phyloP scores from a whole-genome alignment of 2,113 vertebrate genomes.

The Rhinoderma darwinii region DNA sequence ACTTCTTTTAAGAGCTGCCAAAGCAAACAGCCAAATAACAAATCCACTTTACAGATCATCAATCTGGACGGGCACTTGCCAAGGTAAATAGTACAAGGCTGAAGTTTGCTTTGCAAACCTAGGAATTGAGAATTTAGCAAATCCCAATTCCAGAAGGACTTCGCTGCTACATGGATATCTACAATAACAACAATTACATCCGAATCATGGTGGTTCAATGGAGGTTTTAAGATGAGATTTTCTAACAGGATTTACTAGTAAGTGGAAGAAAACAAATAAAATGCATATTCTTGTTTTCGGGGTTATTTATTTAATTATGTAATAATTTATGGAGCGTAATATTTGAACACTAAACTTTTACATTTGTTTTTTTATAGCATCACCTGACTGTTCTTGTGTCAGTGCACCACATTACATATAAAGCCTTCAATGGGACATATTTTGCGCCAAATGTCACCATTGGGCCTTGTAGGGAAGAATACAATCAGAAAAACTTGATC shows the following conservation, averaged over 20 bases:
- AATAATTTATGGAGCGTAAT: not conserved
- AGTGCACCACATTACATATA: not conserved
- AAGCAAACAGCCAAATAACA: constrained; percentile 99
- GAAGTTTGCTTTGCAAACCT: constrained; percentile 89
- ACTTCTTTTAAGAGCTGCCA: constrained; percentile 97
- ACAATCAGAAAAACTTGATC: not conserved
- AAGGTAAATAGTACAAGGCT: constrained; percentile 91
- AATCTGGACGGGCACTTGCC: constrained; percentile 90
- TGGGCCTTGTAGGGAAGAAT: not conserved
- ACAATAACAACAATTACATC: constrained; percentile 43
- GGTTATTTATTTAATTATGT: not conserved
- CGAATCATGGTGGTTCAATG: not conserved
- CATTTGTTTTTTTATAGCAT: not conserved
- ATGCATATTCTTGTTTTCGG: not conserved
- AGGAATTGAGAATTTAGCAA: constrained; percentile 77
- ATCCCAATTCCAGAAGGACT: constrained; percentile 73
- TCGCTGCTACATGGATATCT: constrained; percentile 58
- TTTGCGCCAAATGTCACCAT: not conserved
- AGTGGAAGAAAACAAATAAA: not conserved
- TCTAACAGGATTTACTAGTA: not conserved
- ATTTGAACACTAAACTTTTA: not conserved
- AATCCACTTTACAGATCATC: constrained; percentile 99
- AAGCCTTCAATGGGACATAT: not conserved
- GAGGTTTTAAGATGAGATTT: constrained; percentile 4
- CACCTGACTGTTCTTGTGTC: not conserved